These are phyloP conservation scores for Sebastes steindachneri DNA, from an alignment of 2,797 vertebrate species.

Conservation along the genomic window DNA sequence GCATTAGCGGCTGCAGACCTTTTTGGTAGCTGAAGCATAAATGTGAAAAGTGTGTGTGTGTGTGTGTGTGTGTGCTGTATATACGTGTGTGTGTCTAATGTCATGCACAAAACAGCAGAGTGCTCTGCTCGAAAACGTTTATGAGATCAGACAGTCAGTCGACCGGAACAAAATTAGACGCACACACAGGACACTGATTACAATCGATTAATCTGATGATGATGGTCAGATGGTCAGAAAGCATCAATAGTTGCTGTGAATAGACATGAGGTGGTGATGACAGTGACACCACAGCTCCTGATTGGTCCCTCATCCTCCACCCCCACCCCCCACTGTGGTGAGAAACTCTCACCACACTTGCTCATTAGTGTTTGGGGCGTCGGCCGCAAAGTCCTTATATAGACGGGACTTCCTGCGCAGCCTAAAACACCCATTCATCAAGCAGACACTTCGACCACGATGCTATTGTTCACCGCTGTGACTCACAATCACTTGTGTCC, in stretches of 20 bases:
- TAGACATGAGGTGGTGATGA: slow-evolving; percentile 18
- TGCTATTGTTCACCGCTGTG: slow-evolving; percentile 55
- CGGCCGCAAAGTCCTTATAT: slow-evolving; percentile 59
- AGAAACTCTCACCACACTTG: slow-evolving; percentile 35
- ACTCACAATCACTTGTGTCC: slow-evolving; percentile 34
- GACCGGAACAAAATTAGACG: slow-evolving; percentile 55
- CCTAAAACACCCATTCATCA: slow-evolving; percentile 65
- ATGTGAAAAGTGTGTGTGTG: slow-evolving; percentile 8
- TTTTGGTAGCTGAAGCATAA: not conserved
- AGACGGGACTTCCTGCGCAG: slow-evolving; percentile 59
- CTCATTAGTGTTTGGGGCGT: slow-evolving; percentile 71
- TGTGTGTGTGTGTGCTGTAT: not conserved
- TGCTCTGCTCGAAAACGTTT: slow-evolving; percentile 45
- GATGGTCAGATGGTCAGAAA: not conserved
- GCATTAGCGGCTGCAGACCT: slow-evolving; percentile 1
- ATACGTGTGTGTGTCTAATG: slow-evolving; percentile 27
- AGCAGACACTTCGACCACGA: slow-evolving; percentile 29
- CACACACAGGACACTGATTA: slow-evolving; percentile 35
- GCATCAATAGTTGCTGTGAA: slow-evolving; percentile 22
- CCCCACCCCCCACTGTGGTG: slow-evolving; percentile 14
- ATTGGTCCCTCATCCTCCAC: slow-evolving; percentile 17
- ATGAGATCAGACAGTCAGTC: slow-evolving; percentile 65
- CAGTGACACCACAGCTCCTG: slow-evolving; percentile 18
- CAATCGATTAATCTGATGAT: slow-evolving; percentile 55
- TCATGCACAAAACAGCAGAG: slow-evolving; percentile 34